Conservation (phyloP, 2,797 vertebrate species). For the Aphelocoma californica region DNA sequence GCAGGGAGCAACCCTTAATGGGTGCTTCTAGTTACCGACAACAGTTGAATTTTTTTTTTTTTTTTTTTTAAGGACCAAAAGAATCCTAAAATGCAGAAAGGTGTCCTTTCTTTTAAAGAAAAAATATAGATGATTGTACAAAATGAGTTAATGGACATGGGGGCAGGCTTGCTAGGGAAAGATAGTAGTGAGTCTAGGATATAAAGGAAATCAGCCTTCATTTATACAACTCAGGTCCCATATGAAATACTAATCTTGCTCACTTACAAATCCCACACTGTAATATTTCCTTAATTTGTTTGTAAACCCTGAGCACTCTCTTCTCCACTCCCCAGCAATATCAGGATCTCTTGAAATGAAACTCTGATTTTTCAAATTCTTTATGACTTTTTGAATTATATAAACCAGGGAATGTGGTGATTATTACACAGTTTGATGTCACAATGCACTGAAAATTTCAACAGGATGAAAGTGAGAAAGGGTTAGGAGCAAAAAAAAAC, state of each 20-base stretch:
- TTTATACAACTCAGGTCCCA: neutral
- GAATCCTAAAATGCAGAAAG: neutral
- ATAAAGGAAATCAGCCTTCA: neutral
- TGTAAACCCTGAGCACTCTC: neutral
- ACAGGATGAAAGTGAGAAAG: neutral
- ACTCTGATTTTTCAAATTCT: neutral
- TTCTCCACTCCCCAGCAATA: neutral
- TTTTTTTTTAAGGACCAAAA: neutral
- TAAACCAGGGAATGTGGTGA: rapidly evolving
- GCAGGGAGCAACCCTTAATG: neutral
- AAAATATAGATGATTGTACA: neutral
- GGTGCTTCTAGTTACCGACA: neutral
- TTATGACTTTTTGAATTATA: neutral
- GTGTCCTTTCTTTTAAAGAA: neutral
- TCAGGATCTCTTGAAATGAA: neutral
- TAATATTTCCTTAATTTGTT: neutral
- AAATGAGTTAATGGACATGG: neutral
- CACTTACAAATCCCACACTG: neutral
- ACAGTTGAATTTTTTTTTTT: neutral
- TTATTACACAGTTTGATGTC: neutral
- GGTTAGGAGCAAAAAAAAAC: rapidly evolving
- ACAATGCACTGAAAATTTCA: neutral
- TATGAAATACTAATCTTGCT: neutral
- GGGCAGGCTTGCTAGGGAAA: neutral
- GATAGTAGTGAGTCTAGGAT: neutral